These are phyloP conservation scores for Eupithecia inturbata DNA, from an alignment of 2,888 invertebrate species.

Conservation along the genomic window DNA sequence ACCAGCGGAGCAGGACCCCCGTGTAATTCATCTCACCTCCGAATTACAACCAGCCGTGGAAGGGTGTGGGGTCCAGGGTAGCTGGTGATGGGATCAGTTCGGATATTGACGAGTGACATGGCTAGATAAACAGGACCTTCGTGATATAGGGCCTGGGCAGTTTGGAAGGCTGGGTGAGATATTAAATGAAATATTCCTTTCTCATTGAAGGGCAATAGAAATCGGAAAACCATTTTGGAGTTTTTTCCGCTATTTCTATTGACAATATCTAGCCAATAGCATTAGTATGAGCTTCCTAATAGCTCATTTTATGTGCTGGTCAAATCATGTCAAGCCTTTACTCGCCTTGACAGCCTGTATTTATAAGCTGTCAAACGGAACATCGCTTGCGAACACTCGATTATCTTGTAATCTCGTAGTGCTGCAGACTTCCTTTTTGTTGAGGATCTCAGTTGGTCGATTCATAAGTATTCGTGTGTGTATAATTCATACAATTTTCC, in stretches of 20 bases:
- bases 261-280: not conserved
- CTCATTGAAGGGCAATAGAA: not conserved
- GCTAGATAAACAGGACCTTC: slow-evolving; percentile 17
- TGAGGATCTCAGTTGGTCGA: too few relatives aligned
- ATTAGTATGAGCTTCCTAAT: too few relatives aligned
- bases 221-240: not conserved
- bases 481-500: too few relatives aligned
- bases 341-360: too few relatives aligned
- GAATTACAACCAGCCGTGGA: not conserved
- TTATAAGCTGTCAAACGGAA: too few relatives aligned
- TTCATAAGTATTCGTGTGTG: too few relatives aligned
- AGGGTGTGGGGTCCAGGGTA: slow-evolving; percentile 33
- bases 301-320: too few relatives aligned
- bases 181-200: not conserved
- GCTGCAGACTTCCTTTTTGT: too few relatives aligned
- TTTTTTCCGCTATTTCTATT: not conserved
- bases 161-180: not conserved
- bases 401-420: too few relatives aligned
- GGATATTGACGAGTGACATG: slow-evolving; percentile 32
- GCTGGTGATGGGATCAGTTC: slow-evolving; percentile 26
- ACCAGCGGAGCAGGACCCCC: slow-evolving; percentile 35
- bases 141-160: not conserved
- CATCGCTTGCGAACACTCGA: too few relatives aligned
- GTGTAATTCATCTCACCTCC: slow-evolving; percentile 11
- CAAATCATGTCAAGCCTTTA: too few relatives aligned